Conservation (phyloP, 2,797 vertebrate genomes). For the Psittacula derbiana region DNA sequence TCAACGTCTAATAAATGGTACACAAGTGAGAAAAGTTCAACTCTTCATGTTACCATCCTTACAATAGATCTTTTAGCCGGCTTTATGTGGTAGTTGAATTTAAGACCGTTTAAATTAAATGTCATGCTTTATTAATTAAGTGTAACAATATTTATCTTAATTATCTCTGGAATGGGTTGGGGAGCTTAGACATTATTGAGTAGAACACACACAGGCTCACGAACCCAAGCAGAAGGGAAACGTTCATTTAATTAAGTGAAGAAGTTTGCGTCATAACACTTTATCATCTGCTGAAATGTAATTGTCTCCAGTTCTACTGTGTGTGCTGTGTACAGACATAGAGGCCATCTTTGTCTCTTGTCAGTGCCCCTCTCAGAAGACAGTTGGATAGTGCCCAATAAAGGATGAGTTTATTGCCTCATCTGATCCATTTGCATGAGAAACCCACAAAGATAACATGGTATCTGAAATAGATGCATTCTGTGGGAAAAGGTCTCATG, state of each 20-base stretch:
- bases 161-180: neutral
- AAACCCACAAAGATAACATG: neutral
- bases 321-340: neutral
- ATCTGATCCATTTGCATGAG: neutral
- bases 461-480: neutral
- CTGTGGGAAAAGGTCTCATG: neutral
- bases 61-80: neutral
- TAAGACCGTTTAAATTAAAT: constrained; percentile 16
- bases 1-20: neutral
- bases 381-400: neutral
- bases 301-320: neutral
- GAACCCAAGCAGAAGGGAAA: neutral
- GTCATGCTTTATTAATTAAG: neutral
- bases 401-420: neutral
- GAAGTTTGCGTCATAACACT: neutral
- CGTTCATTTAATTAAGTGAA: neutral
- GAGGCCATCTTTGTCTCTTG: neutral
- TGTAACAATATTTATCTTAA: constrained; percentile 24
- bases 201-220: neutral
- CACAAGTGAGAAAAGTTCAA: neutral
- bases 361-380: neutral
- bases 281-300: neutral
- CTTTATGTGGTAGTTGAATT: neutral
- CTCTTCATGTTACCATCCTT: neutral
- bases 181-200: neutral